Conservation (phyloP, 2,113 vertebrate species). For the Steatornis caripensis region DNA sequence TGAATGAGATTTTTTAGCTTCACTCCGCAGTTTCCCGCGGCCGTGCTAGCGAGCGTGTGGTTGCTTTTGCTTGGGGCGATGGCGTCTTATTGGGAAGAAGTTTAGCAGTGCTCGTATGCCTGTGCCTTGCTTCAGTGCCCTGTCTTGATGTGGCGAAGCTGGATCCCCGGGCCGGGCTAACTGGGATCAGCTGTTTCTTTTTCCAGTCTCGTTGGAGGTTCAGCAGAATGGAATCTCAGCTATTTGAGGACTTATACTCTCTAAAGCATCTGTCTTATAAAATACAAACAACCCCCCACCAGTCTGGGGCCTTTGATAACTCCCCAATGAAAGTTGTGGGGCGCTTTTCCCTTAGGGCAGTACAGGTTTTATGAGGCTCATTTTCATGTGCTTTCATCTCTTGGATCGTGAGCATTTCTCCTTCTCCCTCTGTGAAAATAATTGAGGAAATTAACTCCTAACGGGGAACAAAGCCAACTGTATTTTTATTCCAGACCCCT, state of each 20-base stretch:
- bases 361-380: slow-evolving; percentile 22
- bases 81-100: not conserved
- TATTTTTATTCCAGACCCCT: slow-evolving; percentile 1
- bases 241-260: slow-evolving; percentile 51
- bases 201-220: not conserved
- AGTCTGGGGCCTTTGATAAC: slow-evolving; percentile 43
- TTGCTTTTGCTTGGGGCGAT: not conserved
- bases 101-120: not conserved
- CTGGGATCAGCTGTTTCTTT: slow-evolving; percentile 55
- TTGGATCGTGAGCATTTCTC: not conserved
- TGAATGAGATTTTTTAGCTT: not conserved
- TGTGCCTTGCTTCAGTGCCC: not conserved
- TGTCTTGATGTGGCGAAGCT: slow-evolving; percentile 32
- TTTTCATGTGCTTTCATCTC: slow-evolving; percentile 54
- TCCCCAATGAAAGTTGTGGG: slow-evolving; percentile 20
- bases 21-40: not conserved
- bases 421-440: slow-evolving; percentile 16
- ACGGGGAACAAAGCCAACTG: slow-evolving; percentile 33
- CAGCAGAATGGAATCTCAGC: slow-evolving; percentile 52
- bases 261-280: slow-evolving; percentile 59
- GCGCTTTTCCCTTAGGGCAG: slow-evolving; percentile 25
- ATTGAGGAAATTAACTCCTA: slow-evolving; percentile 51
- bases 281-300: slow-evolving; percentile 39
- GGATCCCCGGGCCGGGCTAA: slow-evolving; percentile 19
- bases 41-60: accelerated